Percentiles rank a stretch among this genome's conserved stretches.
phyloP scores from a whole-genome alignment of 2,888 invertebrate species.

The Lycophotia porphyrea region DNA sequence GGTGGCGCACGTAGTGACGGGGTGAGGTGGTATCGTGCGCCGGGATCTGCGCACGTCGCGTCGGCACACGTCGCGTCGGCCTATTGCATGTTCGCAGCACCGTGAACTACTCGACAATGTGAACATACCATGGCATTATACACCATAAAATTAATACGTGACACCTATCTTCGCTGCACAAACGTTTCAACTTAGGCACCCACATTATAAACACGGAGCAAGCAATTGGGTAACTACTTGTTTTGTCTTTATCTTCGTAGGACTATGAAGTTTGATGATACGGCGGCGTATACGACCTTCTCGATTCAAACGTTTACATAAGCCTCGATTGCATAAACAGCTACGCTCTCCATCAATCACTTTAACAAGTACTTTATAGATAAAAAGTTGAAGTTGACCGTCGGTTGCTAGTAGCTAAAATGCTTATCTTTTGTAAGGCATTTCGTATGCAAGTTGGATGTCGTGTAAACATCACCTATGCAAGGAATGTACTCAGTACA shows the following conservation, averaged over 20 bases:
- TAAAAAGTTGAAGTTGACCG: constrained; percentile 50
- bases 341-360: constrained; percentile 53
- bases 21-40: constrained; percentile 64
- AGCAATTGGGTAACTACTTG: constrained; percentile 9
- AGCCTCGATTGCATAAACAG: constrained; percentile 14
- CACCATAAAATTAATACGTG: constrained; percentile 63
- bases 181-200: constrained; percentile 24
- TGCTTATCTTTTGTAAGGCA: constrained; percentile 54
- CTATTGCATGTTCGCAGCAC: constrained; percentile 69
- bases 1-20: constrained; percentile 48
- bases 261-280: constrained; percentile 43
- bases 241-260: constrained; percentile 14
- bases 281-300: background rate
- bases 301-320: constrained; percentile 2
- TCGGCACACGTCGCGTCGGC: constrained; percentile 72
- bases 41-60: constrained; percentile 74
- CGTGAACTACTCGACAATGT: constrained; percentile 58
- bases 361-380: constrained; percentile 45
- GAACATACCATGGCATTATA: constrained; percentile 48
- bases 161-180: constrained; percentile 41
- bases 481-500: constrained; percentile 62
- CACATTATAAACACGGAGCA: constrained; percentile 16
- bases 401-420: constrained; percentile 47
- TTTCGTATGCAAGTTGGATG: constrained; percentile 55
- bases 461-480: constrained; percentile 62